phyloP scores from a whole-genome alignment of 2,113 vertebrate species.

The Speoplatyrhinus poulsoni region DNA sequence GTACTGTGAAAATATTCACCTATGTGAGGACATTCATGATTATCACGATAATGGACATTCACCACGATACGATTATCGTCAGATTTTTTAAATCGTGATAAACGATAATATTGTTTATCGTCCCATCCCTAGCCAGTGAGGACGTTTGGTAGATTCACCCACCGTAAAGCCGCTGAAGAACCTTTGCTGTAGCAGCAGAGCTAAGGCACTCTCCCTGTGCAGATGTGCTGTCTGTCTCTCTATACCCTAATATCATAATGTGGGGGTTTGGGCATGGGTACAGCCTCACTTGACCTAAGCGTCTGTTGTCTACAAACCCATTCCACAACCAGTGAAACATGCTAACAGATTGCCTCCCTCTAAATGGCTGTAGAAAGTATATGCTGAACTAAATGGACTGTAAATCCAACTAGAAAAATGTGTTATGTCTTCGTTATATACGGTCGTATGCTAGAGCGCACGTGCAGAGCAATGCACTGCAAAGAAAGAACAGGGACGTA shows the following conservation, averaged over 20 bases:
- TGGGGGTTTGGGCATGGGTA: not conserved
- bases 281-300: not conserved
- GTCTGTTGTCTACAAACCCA: not conserved
- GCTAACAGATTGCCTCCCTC: no score
- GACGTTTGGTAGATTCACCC: conserved; percentile 52
- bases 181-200: conserved; percentile 5
- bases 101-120: conserved; percentile 10
- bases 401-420: no score
- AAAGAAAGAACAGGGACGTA: not conserved
- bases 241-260: not conserved
- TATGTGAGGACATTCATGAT: no score
- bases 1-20: no score
- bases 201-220: not conserved
- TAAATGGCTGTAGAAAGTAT: no score
- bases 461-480: not conserved
- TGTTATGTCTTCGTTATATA: no score
- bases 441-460: no score
- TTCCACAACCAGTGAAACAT: not conserved
- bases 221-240: not conserved
- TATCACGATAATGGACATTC: no score
- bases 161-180: conserved; percentile 9
- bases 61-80: no score
- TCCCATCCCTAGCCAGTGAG: conserved; percentile 6
- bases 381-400: no score
- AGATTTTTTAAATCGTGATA: no score